phyloP scores from a whole-genome alignment of 2,888 invertebrate genomes.

The Tetheella fluctuosa region DNA sequence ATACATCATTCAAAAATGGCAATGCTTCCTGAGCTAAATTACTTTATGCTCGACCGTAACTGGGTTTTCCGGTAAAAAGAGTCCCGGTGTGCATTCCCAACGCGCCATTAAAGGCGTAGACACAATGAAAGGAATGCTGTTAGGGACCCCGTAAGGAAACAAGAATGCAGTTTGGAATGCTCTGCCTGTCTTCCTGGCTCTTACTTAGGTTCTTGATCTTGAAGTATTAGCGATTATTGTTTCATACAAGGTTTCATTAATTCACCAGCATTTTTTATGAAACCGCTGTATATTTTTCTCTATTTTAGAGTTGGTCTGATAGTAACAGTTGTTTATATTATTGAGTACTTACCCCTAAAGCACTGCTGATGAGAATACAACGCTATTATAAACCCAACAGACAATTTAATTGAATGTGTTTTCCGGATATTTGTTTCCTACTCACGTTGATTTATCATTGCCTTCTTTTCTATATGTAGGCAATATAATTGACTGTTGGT shows the following conservation, averaged over 20 bases:
- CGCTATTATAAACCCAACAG: not conserved
- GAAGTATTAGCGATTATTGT: not conserved
- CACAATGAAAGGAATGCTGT: constrained; percentile 61
- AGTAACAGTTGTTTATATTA: too few species aligned
- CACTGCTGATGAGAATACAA: not conserved
- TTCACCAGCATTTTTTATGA: too few species aligned
- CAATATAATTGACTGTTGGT: constrained; percentile 29
- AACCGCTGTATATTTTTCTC: too few species aligned
- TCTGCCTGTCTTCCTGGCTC: constrained; percentile 52
- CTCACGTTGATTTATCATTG: constrained; percentile 33
- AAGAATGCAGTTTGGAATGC: constrained; percentile 71
- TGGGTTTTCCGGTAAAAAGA: constrained; percentile 58
- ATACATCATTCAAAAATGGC: constrained; percentile 44
- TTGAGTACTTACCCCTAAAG: too few species aligned
- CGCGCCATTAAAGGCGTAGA: constrained; percentile 52
- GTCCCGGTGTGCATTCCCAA: constrained; percentile 60
- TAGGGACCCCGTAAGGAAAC: constrained; percentile 47
- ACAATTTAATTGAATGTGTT: constrained; percentile 23
- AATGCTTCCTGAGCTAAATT: constrained; percentile 24
- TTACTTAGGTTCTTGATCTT: not conserved
- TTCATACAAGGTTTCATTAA: too few species aligned
- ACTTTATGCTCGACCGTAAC: constrained; percentile 28
- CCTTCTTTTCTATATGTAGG: constrained; percentile 26
- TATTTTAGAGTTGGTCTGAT: too few species aligned
- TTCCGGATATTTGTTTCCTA: constrained; percentile 39